A percentile compares a stretch with the other conserved stretches of the same genome.
phyloP scores from a whole-genome alignment of 2,797 vertebrate genomes.

The Hylomyscus alleni region DNA sequence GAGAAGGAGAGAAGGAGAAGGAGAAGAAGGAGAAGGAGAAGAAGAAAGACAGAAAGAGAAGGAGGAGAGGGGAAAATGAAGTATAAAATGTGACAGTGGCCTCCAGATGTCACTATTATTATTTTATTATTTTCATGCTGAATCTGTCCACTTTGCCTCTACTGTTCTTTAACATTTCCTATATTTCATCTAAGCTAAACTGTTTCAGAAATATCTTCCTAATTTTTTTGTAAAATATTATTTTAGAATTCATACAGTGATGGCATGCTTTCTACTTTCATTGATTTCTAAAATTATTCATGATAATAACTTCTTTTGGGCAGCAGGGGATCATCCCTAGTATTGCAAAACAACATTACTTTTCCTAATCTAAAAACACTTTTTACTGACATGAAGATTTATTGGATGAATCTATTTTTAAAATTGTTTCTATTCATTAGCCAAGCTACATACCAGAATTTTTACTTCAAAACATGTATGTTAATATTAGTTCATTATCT shows the following conservation, averaged over 20 bases:
- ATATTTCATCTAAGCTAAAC: slow-evolving; percentile 61
- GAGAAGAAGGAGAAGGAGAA: no score
- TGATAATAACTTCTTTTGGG: slow-evolving; percentile 40
- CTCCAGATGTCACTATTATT: slow-evolving; percentile 9
- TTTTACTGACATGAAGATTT: slow-evolving; percentile 44
- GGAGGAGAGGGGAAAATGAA: slow-evolving; percentile 38
- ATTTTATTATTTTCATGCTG: slow-evolving; percentile 54
- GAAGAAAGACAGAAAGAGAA: no score
- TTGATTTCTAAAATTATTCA: slow-evolving; percentile 60
- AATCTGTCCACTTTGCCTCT: slow-evolving; percentile 29
- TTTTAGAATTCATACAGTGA: slow-evolving; percentile 55
- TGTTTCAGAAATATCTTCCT: slow-evolving; percentile 20
- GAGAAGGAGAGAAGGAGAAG: no score
- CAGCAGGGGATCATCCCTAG: slow-evolving; percentile 43
- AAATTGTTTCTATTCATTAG: slow-evolving; percentile 46
- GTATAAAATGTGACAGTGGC: slow-evolving; percentile 54
- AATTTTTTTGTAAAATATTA: slow-evolving; percentile 3
- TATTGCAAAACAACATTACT: slow-evolving; percentile 41
- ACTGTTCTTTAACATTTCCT: slow-evolving; percentile 52
- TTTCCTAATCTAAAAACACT: slow-evolving; percentile 4
- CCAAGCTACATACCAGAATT: background rate
- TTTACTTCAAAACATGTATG: slow-evolving; percentile 5
- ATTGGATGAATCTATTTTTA: slow-evolving; percentile 55
- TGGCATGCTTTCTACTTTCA: slow-evolving; percentile 31
- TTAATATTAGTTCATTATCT: slow-evolving; percentile 36